phyloP scores from a whole-genome alignment of 2,888 invertebrate species.

The Erannis defoliaria region DNA sequence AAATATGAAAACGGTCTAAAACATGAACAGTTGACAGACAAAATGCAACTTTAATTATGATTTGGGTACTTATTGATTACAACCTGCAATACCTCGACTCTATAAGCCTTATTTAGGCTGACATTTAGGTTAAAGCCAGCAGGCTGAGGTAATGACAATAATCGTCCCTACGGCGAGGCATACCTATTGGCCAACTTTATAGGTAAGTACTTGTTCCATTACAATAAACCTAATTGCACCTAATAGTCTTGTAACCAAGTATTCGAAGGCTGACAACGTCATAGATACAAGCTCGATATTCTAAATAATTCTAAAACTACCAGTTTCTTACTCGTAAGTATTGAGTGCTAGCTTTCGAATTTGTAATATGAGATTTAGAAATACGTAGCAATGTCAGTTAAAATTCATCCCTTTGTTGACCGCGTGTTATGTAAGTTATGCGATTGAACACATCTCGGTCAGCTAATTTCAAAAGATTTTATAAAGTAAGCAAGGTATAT shows the following conservation, averaged over 20 bases:
- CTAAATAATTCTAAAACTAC: constrained; percentile 1
- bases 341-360: not conserved
- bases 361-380: not conserved
- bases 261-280: constrained; percentile 30
- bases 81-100: constrained; percentile 10
- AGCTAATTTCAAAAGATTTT: not conserved
- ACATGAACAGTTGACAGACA: not conserved
- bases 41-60: not conserved
- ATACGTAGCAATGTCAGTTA: not conserved
- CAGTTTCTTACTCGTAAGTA: not conserved
- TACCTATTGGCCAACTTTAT: constrained; percentile 27
- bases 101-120: constrained; percentile 11
- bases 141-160: constrained; percentile 25
- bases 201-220: constrained; percentile 18
- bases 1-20: too few species aligned
- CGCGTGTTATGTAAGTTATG: not conserved
- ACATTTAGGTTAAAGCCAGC: constrained; percentile 22
- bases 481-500: not conserved
- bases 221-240: constrained; percentile 35
- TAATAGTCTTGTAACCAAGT: constrained; percentile 23
- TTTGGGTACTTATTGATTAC: constrained; percentile 1
- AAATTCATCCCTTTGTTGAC: not conserved
- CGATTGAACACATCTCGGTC: not conserved
- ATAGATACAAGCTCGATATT: constrained; percentile 11
- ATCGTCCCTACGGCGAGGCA: constrained; percentile 16